Evolutionary conservation across 2,797 vertebrate genomes (phyloP), one percentile per base, ranked within the genome.

Genomic region (Nyctibius grandis): DNA sequence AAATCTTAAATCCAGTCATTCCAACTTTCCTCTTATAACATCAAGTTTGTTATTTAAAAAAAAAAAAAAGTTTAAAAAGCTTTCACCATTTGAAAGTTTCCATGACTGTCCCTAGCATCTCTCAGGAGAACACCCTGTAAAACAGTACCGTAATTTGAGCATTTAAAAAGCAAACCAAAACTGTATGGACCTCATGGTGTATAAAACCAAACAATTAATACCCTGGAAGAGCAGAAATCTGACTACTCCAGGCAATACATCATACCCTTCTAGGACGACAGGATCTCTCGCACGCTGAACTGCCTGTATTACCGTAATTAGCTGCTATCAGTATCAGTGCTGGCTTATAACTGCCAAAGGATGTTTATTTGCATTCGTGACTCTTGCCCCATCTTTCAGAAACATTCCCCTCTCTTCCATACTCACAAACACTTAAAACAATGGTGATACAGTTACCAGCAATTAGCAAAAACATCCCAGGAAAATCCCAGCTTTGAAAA

Each of bases 271-370:
- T 6, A 75, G 42, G 25, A 36, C 2, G 4, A 15, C 48, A n/a
- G 50, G 21, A 33, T 13, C 3, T 1, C 12, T 26, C 2, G 0
- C 42, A 19, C 0, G 5, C 38, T 51, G 56, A 78, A 26, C 78
- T 8, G 17, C 31, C 25, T 29, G 31, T 9, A 29, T 5, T 15
- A 34, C 11, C 15, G 2, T 1, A 3, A 4, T 31, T 12, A 28
- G 59, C 21, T 67, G 53, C 28, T 28, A 33, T 9, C 12, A 7
- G 68, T 17, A 29, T 15, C 42, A 5, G 33, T 11, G 21, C 3
- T n/a, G 34, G 20, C 10, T 57, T n/a, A 40, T 6, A 11, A 42
- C 10, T 67, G 64, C 33, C 22, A n/a, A 63, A 47, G 18, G 18
- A 63, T 6, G 3, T 15, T 76, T 16, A 31, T 44, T 40, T 45